Percentiles rank a stretch among this genome's conserved stretches.
phyloP scores from a whole-genome alignment of 1,140 invertebrate species.

The Plutomurus gul region DNA sequence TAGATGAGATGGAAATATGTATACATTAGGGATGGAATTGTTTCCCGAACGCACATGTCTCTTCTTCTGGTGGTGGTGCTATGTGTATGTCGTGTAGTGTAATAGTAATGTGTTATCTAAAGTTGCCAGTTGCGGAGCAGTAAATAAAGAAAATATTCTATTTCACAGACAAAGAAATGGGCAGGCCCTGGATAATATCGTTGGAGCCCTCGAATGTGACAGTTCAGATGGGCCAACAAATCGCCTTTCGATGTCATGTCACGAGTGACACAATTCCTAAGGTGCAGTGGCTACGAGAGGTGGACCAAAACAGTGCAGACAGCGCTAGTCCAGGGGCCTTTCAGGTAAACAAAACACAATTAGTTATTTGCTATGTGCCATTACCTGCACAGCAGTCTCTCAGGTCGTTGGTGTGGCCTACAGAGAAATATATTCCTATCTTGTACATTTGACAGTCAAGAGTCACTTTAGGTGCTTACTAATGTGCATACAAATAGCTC shows the following conservation, averaged over 20 bases:
- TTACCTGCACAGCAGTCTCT: background rate
- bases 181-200: conserved; percentile 31
- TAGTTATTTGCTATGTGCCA: background rate
- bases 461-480: too few relatives aligned
- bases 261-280: conserved; percentile 39
- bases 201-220: conserved; percentile 48
- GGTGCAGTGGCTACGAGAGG: conserved; percentile 38
- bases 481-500: too few relatives aligned
- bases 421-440: too few relatives aligned
- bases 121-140: background rate
- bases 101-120: too few relatives aligned
- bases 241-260: conserved; percentile 47
- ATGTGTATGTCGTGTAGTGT: too few relatives aligned
- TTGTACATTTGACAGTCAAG: too few relatives aligned
- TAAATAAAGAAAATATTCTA: background rate
- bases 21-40: too few relatives aligned
- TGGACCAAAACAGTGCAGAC: conserved; percentile 28
- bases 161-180: conserved; percentile 37
- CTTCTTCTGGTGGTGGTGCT: too few relatives aligned
- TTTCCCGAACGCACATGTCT: too few relatives aligned
- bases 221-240: conserved; percentile 30
- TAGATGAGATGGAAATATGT: too few relatives aligned
- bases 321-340: background rate
- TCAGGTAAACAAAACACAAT: background rate
- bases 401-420: too few relatives aligned